Evolutionary conservation across 2,113 vertebrate species (phyloP).

Genomic region (Procavia capensis): DNA sequence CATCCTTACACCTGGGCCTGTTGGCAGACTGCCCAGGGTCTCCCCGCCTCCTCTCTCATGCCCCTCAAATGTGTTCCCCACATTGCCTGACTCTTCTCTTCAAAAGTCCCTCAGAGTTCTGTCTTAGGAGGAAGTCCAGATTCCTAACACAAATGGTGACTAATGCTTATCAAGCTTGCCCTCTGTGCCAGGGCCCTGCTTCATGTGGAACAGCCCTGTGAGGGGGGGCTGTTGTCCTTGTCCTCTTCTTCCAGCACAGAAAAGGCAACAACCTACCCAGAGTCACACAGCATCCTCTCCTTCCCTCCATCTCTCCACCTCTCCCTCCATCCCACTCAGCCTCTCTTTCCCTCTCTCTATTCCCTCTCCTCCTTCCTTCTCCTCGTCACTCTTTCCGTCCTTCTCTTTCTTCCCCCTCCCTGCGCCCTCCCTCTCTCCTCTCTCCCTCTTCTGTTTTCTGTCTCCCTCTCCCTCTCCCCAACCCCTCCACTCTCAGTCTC

Average conservation of each 20-base stretch:
- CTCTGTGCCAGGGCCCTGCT: neutral
- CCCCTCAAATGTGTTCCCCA: neutral
- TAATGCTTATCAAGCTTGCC: accelerated
- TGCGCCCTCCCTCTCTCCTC: accelerated
- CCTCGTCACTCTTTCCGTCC: no score
- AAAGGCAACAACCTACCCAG: accelerated
- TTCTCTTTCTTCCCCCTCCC: neutral
- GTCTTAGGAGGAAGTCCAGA: neutral
- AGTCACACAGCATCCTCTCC: no score
- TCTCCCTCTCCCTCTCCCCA: neutral
- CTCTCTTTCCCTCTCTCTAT: accelerated
- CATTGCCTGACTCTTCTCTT: neutral
- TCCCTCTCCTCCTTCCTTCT: no score
- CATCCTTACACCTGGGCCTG: accelerated
- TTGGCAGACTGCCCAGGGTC: neutral
- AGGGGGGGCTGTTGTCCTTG: accelerated
- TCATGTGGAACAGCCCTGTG: accelerated
- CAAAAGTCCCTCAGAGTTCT: neutral
- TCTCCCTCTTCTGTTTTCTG: no score
- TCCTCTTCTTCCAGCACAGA: no score
- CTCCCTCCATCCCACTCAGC: no score
- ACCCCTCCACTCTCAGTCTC: neutral
- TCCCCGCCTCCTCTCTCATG: neutral
- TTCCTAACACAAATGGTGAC: accelerated
- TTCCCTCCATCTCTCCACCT: accelerated